Base-by-base conservation (phyloP, 2,113 vertebrate genomes). In the Condylura cristata region DNA sequence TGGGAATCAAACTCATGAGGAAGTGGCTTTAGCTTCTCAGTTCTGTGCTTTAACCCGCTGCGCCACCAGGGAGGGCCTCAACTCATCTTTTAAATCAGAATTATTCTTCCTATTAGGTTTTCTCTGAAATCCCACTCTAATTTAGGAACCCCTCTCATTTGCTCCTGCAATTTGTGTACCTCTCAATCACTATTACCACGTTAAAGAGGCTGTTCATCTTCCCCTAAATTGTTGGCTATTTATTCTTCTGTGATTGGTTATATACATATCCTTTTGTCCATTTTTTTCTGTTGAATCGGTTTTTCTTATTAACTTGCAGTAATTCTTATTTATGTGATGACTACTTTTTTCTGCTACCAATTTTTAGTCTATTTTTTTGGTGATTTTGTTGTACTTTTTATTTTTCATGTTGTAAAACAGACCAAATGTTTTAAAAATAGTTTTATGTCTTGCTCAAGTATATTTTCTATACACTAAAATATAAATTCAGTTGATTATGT, bases 241-340 rank as follows among this genome's bases (percentile, higher is more conserved):
- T 85, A 63, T 90, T 65, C 66, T 48, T 91, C 48, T 51, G 17
- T 58, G n/a, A 87, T 24, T 71, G 37, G 41, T 8, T 12, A 34
- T n/a, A n/a, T 48, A 91, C 24, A 83, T 82, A 68, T 16, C 14
- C 30, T 53, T 87, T 82, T 51, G 20, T 56, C 18, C 3, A 14
- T 37, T 92, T 88, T 92, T 88, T 83, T 56, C 70, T 63, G 58
- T 51, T 16, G 41, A 70, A 39, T 53, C 83, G 63, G 46, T 30
- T 92, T 83, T 88, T 83, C 84, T 83, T 78, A 65, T 6, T 94
- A 26, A 91, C 66, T 66, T 58, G 5, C 46, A 58, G 20, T 81
- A 66, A 91, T 91, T 81, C 48, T 80, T 81, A 74, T 66, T 71
- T 81, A 39, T 10, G 16, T 81, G 60, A n/a, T 26, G 48, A 87